Evolutionary conservation across 2,888 invertebrate genomes (phyloP).

Genomic region (Drosophila testacea): DNA sequence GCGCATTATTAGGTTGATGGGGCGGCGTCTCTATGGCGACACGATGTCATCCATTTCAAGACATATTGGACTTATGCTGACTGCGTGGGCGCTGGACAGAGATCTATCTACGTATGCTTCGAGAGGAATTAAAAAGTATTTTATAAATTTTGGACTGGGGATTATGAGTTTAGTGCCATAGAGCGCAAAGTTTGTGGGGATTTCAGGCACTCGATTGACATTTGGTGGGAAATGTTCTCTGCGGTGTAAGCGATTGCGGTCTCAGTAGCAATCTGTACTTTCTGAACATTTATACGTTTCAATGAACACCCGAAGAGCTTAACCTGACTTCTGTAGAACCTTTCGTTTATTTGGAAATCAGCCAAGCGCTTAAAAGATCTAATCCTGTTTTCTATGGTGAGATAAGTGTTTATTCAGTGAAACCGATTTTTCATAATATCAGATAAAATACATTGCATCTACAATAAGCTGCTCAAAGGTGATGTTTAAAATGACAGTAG

Average conservation of each 20-base stretch:
- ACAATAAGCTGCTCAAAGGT: not conserved
- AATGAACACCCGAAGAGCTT: constrained; percentile 54
- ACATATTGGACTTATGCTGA: constrained; percentile 51
- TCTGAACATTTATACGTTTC: constrained; percentile 62
- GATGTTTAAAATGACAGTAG: not conserved
- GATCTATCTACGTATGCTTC: constrained; percentile 42
- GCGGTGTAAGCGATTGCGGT: constrained; percentile 6
- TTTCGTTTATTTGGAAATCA: constrained; percentile 11
- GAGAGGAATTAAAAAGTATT: constrained; percentile 72
- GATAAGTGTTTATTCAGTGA: not conserved
- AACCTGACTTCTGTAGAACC: constrained; percentile 50
- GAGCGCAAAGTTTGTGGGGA: constrained; percentile 32
- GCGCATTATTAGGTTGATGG: constrained; percentile 70
- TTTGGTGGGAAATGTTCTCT: constrained; percentile 75
- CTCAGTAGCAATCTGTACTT: constrained; percentile 54
- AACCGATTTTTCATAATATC: not conserved
- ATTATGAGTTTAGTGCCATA: constrained; percentile 61
- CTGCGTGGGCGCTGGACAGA: constrained; percentile 68
- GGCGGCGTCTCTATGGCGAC: constrained; percentile 67
- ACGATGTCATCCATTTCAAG: constrained; percentile 50
- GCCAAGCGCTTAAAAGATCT: constrained; percentile 4
- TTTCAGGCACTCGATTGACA: constrained; percentile 58
- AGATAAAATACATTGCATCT: constrained; percentile 1
- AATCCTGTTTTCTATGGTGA: constrained; percentile 12
- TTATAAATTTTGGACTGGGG: constrained; percentile 67